Percentiles rank a stretch among this genome's conserved stretches.
phyloP scores from a whole-genome alignment of 2,888 invertebrate species.

The Mythimna pallens region DNA sequence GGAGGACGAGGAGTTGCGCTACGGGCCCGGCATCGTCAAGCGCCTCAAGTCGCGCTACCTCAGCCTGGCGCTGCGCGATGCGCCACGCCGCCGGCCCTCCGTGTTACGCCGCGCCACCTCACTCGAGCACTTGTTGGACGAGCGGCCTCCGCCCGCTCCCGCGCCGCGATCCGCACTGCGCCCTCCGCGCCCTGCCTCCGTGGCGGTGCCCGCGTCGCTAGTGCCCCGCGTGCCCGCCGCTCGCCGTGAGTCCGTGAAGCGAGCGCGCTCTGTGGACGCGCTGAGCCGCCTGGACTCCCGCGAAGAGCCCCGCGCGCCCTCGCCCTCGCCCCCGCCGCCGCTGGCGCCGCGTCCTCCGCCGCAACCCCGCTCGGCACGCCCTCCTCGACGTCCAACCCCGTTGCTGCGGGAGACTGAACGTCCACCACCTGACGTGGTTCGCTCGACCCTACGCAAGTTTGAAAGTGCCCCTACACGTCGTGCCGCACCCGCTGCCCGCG shows the following conservation, averaged over 20 bases:
- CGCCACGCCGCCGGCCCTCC: constrained; percentile 92
- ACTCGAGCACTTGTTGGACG: constrained; percentile 95
- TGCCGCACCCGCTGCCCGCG: constrained; percentile 88
- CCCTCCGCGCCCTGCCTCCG: constrained; percentile 77
- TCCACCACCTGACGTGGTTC: constrained; percentile 97
- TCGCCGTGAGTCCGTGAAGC: constrained; percentile 93
- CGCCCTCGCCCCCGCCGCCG: constrained; percentile 80
- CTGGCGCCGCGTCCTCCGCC: constrained; percentile 82
- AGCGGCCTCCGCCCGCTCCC: constrained; percentile 82
- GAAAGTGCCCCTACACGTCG: constrained; percentile 92
- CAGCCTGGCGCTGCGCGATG: constrained; percentile 95
- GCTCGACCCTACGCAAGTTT: constrained; percentile 95
- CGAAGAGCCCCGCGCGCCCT: constrained; percentile 92
- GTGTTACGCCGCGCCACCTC: constrained; percentile 95
- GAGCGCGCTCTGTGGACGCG: constrained; percentile 96
- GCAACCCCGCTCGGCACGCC: constrained; percentile 85
- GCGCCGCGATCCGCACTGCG: constrained; percentile 68
- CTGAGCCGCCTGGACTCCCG: constrained; percentile 92
- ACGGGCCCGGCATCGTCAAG: constrained; percentile 97
- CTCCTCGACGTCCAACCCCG: constrained; percentile 87
- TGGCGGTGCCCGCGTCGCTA: constrained; percentile 71
- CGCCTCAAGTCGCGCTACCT: constrained; percentile 96
- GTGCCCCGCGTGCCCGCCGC: constrained; percentile 71
- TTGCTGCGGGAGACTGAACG: constrained; percentile 89
- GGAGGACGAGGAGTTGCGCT: constrained; percentile 94